Percentiles rank a stretch among this genome's conserved stretches.
Conservation (phyloP, 2,113 vertebrate species). For the Labeo rohita region DNA sequence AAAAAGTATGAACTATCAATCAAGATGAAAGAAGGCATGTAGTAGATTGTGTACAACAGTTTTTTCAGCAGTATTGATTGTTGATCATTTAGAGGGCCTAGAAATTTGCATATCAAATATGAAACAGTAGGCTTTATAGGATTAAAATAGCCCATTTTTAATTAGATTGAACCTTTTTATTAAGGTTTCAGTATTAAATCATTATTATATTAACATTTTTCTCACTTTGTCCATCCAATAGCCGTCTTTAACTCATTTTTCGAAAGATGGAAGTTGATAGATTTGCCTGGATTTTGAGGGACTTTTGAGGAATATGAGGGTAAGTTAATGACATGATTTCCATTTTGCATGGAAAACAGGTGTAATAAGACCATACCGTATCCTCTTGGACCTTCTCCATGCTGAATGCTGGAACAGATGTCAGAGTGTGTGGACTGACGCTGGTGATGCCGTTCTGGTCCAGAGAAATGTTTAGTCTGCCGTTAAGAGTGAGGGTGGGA, state of each 20-base stretch:
- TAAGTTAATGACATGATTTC: neutral
- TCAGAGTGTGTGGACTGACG: slow-evolving; percentile 67
- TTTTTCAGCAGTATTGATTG: too few species aligned
- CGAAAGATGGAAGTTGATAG: neutral
- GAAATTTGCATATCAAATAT: too few species aligned
- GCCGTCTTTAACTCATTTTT: neutral
- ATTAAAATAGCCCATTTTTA: too few species aligned
- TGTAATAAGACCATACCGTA: slow-evolving; percentile 75
- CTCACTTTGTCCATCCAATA: neutral
- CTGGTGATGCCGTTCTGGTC: slow-evolving; percentile 90
- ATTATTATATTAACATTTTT: too few species aligned
- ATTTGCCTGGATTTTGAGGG: too few species aligned
- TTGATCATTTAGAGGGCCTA: too few species aligned
- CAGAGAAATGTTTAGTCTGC: slow-evolving; percentile 85
- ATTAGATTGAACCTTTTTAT: too few species aligned
- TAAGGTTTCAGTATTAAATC: too few species aligned
- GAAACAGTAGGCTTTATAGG: too few species aligned
- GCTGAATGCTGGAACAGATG: slow-evolving; percentile 78
- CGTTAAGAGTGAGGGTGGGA: slow-evolving; percentile 77
- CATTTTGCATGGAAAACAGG: neutral
- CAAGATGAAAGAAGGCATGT: too few species aligned
- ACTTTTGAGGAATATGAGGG: neutral
- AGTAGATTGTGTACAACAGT: too few species aligned
- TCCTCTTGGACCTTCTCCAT: slow-evolving; percentile 83
- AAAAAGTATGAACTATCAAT: too few species aligned